Conservation (phyloP, 2,113 vertebrate genomes). For the Rhodinocichla rosea region DNA sequence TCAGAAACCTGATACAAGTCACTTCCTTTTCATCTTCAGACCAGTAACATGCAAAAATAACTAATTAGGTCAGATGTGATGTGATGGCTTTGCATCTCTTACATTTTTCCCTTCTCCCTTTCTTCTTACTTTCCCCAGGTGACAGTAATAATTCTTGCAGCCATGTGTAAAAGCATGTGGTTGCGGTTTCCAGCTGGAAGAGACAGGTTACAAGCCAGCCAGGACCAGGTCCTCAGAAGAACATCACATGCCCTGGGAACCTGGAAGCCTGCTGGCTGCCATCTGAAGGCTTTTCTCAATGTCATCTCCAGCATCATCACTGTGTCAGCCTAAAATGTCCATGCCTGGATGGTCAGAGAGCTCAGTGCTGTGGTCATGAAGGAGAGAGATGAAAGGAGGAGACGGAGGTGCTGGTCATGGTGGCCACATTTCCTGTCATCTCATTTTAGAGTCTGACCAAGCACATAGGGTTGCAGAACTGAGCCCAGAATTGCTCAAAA, state of each 20-base stretch:
- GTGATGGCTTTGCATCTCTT: background rate
- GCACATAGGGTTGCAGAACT: rapidly evolving
- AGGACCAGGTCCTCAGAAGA: background rate
- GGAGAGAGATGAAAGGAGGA: background rate
- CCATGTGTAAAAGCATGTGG: background rate
- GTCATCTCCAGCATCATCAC: background rate
- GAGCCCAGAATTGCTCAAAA: background rate
- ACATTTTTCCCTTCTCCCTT: background rate
- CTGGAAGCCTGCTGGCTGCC: background rate
- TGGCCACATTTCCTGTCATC: background rate
- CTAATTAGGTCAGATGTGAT: background rate
- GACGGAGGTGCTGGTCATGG: background rate
- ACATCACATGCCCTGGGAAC: rapidly evolving
- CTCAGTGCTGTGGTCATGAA: background rate
- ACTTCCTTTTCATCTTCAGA: background rate
- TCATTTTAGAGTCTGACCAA: background rate
- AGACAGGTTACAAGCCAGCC: background rate
- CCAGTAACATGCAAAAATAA: background rate
- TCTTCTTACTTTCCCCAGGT: background rate
- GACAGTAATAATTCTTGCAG: background rate
- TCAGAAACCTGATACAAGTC: background rate
- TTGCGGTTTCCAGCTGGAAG: background rate
- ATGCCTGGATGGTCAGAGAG: background rate
- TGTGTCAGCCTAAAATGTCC: background rate
- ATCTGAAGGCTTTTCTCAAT: background rate